These are phyloP conservation scores for Coluber constrictor DNA, from an alignment of 2,797 vertebrate genomes.

Conservation along the genomic window DNA sequence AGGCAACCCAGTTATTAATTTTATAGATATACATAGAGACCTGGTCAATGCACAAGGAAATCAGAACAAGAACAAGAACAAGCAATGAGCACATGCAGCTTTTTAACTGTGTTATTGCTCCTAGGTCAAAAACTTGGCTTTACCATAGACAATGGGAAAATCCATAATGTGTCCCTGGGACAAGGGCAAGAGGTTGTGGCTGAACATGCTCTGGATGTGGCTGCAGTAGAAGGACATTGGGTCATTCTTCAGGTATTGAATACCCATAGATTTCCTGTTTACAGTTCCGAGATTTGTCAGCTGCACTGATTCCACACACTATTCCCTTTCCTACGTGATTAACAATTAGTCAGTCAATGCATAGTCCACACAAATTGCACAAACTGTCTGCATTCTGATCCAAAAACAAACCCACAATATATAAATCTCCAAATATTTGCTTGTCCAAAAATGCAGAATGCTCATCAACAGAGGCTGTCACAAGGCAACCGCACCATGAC, in stretches of 20 bases:
- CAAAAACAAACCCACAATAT: neutral
- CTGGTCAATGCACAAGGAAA: neutral
- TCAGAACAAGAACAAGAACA: neutral
- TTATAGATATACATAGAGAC: neutral
- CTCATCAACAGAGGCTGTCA: neutral
- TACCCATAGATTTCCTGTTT: neutral
- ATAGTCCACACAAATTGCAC: neutral
- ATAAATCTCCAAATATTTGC: neutral
- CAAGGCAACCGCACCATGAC: neutral
- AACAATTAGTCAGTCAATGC: neutral
- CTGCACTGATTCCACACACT: neutral
- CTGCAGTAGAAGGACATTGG: constrained; percentile 69
- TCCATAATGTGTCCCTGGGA: constrained; percentile 74
- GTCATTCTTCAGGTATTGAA: constrained; percentile 74
- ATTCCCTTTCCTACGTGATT: neutral
- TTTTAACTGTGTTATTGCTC: neutral
- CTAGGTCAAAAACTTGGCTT: constrained; percentile 71
- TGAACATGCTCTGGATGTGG: constrained; percentile 65
- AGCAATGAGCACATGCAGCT: too few relatives aligned
- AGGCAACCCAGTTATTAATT: neutral
- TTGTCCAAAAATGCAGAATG: neutral
- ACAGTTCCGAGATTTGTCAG: neutral
- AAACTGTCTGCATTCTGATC: neutral
- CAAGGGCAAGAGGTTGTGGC: constrained; percentile 75
- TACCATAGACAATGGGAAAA: constrained; percentile 71